Evolutionary conservation across 1,140 invertebrate genomes (phyloP).

Genomic region (Psilanteris sp.): DNA sequence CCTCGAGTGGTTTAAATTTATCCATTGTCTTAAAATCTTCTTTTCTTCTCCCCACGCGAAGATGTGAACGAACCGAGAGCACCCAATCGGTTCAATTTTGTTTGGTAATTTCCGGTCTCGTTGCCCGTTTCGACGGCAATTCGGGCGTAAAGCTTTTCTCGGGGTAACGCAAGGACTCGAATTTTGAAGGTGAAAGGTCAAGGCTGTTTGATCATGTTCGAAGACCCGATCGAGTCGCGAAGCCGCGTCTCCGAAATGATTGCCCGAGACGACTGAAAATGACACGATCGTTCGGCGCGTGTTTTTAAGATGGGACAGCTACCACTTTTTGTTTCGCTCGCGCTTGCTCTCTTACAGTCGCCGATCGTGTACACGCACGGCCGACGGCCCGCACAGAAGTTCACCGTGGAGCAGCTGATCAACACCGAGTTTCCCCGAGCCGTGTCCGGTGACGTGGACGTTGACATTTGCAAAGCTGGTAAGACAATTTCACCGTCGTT

Average conservation of each 20-base stretch:
- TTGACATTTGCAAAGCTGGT: conserved; percentile 93
- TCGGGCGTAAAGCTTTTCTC: too few relatives aligned
- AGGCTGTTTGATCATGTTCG: too few relatives aligned
- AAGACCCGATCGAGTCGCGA: background rate
- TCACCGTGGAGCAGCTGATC: conserved; percentile 85
- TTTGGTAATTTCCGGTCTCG: too few relatives aligned
- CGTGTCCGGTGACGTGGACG: conserved; percentile 87
- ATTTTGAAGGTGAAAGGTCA: too few relatives aligned
- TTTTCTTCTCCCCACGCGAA: too few relatives aligned
- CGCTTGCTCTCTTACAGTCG: conserved; percentile 16
- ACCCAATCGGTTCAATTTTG: too few relatives aligned
- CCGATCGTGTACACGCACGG: conserved; percentile 3
- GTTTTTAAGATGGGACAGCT: conserved; percentile 44
- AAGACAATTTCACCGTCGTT: too few relatives aligned
- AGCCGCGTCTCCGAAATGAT: conserved; percentile 7
- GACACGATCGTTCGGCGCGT: conserved; percentile 22
- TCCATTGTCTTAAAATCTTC: too few relatives aligned
- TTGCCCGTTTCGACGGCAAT: too few relatives aligned
- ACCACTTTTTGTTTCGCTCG: conserved; percentile 22
- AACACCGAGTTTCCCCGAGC: conserved; percentile 83
- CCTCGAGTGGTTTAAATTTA: too few relatives aligned
- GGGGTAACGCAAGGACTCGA: too few relatives aligned
- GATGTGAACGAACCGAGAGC: too few relatives aligned
- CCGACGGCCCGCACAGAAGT: conserved; percentile 65
- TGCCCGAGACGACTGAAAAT: conserved; percentile 8